Percentiles rank a stretch among this genome's conserved stretches.
phyloP scores from a whole-genome alignment of 2,888 invertebrate species.

The Netelia virgata region DNA sequence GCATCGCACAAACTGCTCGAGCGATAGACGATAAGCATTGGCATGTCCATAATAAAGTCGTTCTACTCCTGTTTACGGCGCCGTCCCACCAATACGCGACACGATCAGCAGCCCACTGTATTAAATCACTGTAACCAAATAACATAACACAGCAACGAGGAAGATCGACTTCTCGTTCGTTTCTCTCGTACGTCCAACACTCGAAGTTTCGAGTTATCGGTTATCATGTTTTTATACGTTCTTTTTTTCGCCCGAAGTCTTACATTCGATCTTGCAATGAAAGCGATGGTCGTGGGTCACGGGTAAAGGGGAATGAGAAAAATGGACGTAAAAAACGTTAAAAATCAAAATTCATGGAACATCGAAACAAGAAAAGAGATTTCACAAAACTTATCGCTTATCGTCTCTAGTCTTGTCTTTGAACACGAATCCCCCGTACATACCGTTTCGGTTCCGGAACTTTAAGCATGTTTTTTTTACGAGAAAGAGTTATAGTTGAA shows the following conservation, averaged over 20 bases:
- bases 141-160: constrained; percentile 35
- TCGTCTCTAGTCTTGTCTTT: constrained; percentile 1
- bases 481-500: constrained; percentile 19
- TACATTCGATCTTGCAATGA: not conserved
- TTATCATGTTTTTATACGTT: not conserved
- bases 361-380: not conserved
- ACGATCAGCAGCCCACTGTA: not conserved
- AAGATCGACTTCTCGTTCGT: constrained; percentile 41
- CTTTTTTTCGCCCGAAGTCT: not conserved
- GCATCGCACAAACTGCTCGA: constrained; percentile 73
- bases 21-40: constrained; percentile 63
- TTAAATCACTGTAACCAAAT: constrained; percentile 38
- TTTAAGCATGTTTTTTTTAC: not conserved
- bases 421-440: not conserved
- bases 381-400: not conserved
- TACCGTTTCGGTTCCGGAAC: no score
- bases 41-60: constrained; percentile 74
- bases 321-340: not conserved
- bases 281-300: constrained; percentile 28
- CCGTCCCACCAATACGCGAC: constrained; percentile 43
- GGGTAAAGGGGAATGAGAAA: constrained; percentile 4
- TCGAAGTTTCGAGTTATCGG: constrained; percentile 9
- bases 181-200: constrained; percentile 25
- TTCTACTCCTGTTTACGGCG: constrained; percentile 75
- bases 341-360: not conserved